Evolutionary conservation across 2,888 invertebrate species (phyloP), one percentile per base, ranked within the genome.

Genomic region (Pecten maximus): DNA sequence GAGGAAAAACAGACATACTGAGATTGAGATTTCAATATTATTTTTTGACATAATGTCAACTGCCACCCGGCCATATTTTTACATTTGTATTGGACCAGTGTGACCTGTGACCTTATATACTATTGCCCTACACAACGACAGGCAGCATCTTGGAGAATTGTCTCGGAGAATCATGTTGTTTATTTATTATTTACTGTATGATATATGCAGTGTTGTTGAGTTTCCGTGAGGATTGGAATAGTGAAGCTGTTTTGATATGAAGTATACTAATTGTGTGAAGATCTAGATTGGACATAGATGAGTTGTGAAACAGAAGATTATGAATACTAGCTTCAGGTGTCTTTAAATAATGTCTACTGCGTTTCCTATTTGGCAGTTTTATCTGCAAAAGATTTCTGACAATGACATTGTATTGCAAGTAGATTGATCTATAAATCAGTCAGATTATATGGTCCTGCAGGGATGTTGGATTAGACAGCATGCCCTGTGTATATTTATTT

Each of bases 141-240:
- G 74, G 74, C 74, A 74, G 74, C 74, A 74, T 35, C 74, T 35
- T 10, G 35, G 74, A 74, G 74, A 74, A 74, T 35, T n/a, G n/a
- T n/a, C n/a, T 35, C 15, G 35, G 74, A 74, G 74, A 74, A 74
- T 35, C 12, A 2, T 28, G 74, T 74, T 74, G 74, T 74, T 74
- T 74, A 35, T 74, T 74, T 54, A 35, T 28, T 74, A 28, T 60
- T 6, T 35, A 12, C 35, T 74, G 74, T 35, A 15, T 28, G 74
- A 74, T 74, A n/a, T n/a, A n/a, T n/a, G 28, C 28, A 35, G 35
- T 74, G 28, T 60, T 60, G n/a, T 60, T n/a, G 60, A n/a, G 28
- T n/a, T 60, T 74, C 19, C 3, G 15, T 4, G 19, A 28, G 35
- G 60, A 60, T 23, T 60, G 23, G n/a, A 60, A 60, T 60, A n/a